Percentiles rank a stretch among this genome's conserved stretches.
phyloP scores from a whole-genome alignment of 2,113 vertebrate genomes.

The Steatornis caripensis region DNA sequence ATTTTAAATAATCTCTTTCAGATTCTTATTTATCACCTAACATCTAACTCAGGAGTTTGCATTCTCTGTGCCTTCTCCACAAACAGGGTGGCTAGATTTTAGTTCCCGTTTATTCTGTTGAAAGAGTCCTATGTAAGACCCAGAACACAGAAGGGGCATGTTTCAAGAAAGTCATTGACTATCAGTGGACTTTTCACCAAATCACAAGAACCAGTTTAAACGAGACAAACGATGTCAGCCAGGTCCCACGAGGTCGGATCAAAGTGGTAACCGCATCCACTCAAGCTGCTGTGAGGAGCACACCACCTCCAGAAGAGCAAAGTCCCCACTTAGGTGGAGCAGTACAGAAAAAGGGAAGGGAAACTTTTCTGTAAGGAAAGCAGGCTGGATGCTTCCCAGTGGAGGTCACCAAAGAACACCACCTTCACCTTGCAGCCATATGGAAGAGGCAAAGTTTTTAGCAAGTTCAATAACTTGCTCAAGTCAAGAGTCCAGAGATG shows the following conservation, averaged over 20 bases:
- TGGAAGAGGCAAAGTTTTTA: background rate
- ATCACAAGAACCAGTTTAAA: background rate
- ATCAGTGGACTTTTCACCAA: background rate
- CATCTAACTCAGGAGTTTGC: background rate
- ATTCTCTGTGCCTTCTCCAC: background rate
- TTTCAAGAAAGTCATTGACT: background rate
- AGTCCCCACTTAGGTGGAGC: background rate
- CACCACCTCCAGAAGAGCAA: background rate
- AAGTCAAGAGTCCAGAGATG: background rate
- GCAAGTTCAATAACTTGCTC: background rate
- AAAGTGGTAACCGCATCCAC: background rate
- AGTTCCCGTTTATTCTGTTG: background rate
- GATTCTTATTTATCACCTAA: background rate
- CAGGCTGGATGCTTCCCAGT: background rate
- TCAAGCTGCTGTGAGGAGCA: background rate
- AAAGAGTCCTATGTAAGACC: background rate
- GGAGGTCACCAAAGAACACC: background rate
- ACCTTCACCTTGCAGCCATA: background rate
- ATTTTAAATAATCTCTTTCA: background rate
- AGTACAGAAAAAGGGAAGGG: background rate
- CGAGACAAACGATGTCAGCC: rapidly evolving
- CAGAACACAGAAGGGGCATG: background rate
- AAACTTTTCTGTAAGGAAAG: background rate
- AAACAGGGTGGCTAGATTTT: background rate
- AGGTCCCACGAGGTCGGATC: background rate